Evolutionary conservation across 2,797 vertebrate genomes (phyloP), one percentile per base, ranked within the genome.

Genomic region (Tiaroga cobitis): DNA sequence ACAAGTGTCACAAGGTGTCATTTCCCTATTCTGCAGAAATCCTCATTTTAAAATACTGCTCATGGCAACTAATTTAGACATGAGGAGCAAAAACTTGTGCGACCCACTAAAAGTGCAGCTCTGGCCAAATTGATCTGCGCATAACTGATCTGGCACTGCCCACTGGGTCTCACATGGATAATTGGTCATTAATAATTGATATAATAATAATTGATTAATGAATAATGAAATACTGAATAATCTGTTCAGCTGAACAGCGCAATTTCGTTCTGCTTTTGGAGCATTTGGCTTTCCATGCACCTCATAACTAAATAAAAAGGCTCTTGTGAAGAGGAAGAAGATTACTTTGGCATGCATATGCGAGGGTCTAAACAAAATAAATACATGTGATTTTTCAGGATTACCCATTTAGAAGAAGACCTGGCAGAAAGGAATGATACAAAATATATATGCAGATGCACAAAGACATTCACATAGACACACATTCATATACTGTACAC

Each of bases 191-290:
- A 63, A 79, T 43, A 63, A 79, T 79, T 81, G 4, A 81, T 68
- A 51, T 34, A n/a, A 32, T 34, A 68, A 81, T 68, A 81, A 81
- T 37, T 81, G 46, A 69, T 81, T 69, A 32, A 80, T 80, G 61
- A 80, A 80, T 80, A 80, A 65, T 65, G 56, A 80, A 78, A 78
- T 78, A 61, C 16, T 61, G 34, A 59, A 78, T 78, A 5, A 61
- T 61, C 61, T 61, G 51, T 59, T 77, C 54, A 77, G 54, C 54
- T 59, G 54, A 78, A 61, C n/a, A 41, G n/a, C 1, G 2, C 34
- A 61, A n/a, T 61, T 56, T 41, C 5, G 2, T 39, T 54, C 34
- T 18, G 59, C 34, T 59, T 77, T 56, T 59, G 54, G 34, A 78
- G 34, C 8, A 61, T 78, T 61, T 78, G 34, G 54, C 34, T 61